Evolutionary conservation across 2,113 vertebrate genomes (phyloP).

Genomic region (Mustela lutreola): DNA sequence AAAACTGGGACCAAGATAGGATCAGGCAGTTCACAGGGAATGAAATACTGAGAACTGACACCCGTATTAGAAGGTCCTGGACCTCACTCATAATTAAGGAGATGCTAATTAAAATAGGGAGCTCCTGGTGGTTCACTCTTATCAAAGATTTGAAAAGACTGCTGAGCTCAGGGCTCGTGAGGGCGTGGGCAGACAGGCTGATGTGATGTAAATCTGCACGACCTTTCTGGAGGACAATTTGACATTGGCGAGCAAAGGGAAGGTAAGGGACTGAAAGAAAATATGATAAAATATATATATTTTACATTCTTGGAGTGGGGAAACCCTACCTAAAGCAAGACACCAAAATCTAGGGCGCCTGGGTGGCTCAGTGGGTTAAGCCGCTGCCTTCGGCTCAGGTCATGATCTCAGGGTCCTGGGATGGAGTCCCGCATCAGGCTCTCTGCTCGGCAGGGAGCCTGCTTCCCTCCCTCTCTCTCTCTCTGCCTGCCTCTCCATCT

Average conservation of each 20-base stretch:
- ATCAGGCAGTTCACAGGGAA: not conserved
- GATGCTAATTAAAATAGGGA: not conserved
- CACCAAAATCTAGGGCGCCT: conserved; percentile 36
- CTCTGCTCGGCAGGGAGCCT: too few species aligned
- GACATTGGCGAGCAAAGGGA: not conserved
- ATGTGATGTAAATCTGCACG: not conserved
- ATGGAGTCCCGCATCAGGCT: too few species aligned
- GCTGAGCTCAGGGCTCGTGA: not conserved
- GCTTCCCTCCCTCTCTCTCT: too few species aligned
- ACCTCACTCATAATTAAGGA: not conserved
- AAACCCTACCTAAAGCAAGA: conserved; percentile 37
- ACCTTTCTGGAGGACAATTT: not conserved
- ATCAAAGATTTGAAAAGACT: not conserved
- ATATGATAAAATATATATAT: not conserved
- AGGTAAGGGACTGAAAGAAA: conserved; percentile 21
- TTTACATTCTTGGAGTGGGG: not conserved
- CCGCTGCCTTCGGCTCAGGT: too few species aligned
- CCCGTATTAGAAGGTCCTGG: not conserved
- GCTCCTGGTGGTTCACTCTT: not conserved
- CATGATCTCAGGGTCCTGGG: too few species aligned
- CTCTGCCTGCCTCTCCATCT: too few species aligned
- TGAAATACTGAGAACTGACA: not conserved
- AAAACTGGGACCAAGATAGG: not conserved
- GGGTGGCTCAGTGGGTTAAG: too few species aligned
- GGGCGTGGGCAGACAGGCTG: not conserved